Percentiles rank a stretch among this genome's conserved stretches.
Evolutionary conservation across 2,113 vertebrate species (phyloP).

Genomic region (Paramisgurnus dabryanus): DNA sequence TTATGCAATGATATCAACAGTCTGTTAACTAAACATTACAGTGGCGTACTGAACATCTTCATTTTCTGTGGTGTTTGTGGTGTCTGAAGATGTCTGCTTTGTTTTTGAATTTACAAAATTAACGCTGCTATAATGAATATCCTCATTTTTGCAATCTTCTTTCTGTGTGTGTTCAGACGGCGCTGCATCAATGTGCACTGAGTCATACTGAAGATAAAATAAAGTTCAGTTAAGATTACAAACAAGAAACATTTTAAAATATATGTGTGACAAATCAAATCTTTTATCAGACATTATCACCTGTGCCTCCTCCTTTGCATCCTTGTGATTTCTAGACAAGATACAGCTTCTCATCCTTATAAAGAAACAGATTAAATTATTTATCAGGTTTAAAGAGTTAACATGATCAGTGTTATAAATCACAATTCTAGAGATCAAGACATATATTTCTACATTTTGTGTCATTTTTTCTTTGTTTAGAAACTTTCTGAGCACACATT

Average conservation of each 20-base stretch:
- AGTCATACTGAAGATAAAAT: neutral
- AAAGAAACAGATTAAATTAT: constrained; percentile 3
- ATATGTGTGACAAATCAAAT: neutral
- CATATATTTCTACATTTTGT: too few species aligned
- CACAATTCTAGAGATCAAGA: too few species aligned
- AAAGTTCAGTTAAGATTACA: neutral
- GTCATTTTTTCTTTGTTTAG: too few species aligned
- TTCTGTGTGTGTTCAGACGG: neutral
- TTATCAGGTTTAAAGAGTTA: neutral
- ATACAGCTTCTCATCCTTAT: constrained; percentile 6
- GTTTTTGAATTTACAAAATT: neutral
- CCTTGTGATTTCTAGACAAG: neutral
- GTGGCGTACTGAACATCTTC: constrained; percentile 1
- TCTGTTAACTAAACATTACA: neutral
- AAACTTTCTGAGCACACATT: too few species aligned
- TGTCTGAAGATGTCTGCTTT: neutral
- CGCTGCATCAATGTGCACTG: neutral
- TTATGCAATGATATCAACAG: neutral
- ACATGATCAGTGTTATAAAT: too few species aligned
- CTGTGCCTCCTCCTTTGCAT: neutral
- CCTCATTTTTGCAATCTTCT: neutral
- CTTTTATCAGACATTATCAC: neutral
- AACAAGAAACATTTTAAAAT: neutral
- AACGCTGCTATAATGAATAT: constrained; percentile 21
- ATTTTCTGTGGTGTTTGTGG: neutral